Conservation (phyloP, 2,888 invertebrate genomes). For the Hemicrepidius hirtus region DNA sequence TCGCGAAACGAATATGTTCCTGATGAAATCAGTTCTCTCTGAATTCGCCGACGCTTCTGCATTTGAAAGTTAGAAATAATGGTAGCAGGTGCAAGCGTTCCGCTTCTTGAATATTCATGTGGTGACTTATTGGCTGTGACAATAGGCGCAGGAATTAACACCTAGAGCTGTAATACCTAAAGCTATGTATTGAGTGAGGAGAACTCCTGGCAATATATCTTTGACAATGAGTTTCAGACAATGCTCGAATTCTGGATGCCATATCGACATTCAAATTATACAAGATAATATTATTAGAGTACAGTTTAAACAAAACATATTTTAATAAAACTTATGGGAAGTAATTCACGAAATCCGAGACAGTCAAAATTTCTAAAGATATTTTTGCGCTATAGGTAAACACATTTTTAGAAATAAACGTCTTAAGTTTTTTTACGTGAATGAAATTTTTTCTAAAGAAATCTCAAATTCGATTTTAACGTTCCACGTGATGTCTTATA, state of each 20-base stretch:
- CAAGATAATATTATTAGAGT: conserved; percentile 4
- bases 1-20: neutral
- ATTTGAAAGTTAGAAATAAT: conserved; percentile 48
- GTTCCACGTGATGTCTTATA: too few relatives aligned
- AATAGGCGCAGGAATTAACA: conserved; percentile 60
- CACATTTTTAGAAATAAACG: too few relatives aligned
- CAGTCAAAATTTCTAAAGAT: too few relatives aligned
- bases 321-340: neutral
- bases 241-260: conserved; percentile 47
- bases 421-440: too few relatives aligned
- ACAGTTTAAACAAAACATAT: neutral
- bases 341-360: neutral
- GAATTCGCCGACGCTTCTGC: conserved; percentile 2
- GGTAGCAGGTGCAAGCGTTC: conserved; percentile 63
- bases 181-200: conserved; percentile 58
- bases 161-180: conserved; percentile 58
- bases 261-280: conserved; percentile 25
- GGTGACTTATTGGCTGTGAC: conserved; percentile 64
- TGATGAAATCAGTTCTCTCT: conserved; percentile 6
- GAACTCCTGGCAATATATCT: conserved; percentile 56
- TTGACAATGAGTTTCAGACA: conserved; percentile 52
- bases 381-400: too few relatives aligned
- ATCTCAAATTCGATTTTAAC: too few relatives aligned
- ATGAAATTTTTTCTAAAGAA: too few relatives aligned
- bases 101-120: conserved; percentile 64